These are phyloP conservation scores for Papilio glaucus DNA, from an alignment of 1,140 invertebrate genomes.

Conservation along the genomic window DNA sequence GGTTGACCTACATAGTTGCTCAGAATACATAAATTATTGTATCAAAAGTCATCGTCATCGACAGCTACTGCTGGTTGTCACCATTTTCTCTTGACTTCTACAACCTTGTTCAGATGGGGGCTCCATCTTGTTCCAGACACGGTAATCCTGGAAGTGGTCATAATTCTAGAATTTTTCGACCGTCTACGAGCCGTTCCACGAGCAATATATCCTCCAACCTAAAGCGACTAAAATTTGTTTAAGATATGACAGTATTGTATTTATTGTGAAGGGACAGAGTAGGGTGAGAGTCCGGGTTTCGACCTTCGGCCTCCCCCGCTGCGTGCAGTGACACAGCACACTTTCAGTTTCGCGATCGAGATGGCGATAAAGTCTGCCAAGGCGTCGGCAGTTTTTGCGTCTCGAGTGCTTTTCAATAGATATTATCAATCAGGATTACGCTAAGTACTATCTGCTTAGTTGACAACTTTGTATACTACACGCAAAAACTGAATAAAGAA, in stretches of 20 bases:
- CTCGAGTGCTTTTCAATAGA: constrained; percentile 33
- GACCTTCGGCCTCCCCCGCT: constrained; percentile 8
- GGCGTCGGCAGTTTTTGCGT: constrained; percentile 33
- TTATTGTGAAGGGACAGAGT: not conserved
- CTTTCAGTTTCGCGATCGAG: constrained; percentile 33
- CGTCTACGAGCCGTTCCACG: no score
- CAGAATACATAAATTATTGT: no score
- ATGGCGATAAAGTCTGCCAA: constrained; percentile 29
- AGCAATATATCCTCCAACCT: not conserved
- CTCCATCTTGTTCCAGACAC: no score
- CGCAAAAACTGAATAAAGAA: not conserved
- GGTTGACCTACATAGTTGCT: no score
- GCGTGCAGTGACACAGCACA: constrained; percentile 37
- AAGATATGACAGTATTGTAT: not conserved
- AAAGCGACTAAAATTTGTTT: not conserved
- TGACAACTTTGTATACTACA: not conserved
- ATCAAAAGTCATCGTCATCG: no score
- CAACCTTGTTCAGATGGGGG: no score
- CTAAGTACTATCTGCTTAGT: constrained; percentile 20
- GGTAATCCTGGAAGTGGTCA: no score
- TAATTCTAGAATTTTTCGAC: no score
- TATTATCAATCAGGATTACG: constrained; percentile 32
- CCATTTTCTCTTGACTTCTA: no score
- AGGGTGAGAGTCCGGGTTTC: constrained; percentile 39
- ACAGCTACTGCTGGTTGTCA: no score